These are phyloP conservation scores for Botia almorhae DNA, from an alignment of 2,797 vertebrate species.

Conservation along the genomic window DNA sequence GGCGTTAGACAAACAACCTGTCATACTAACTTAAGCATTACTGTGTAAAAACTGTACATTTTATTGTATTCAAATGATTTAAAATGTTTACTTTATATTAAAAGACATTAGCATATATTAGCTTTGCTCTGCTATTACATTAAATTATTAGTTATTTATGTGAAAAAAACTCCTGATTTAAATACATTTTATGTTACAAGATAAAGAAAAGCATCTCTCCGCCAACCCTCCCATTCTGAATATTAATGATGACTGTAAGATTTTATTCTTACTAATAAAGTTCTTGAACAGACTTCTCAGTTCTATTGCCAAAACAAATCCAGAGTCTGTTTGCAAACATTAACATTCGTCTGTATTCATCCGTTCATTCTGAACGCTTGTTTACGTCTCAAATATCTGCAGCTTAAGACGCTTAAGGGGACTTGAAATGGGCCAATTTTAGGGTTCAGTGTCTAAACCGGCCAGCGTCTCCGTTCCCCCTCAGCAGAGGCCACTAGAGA, in stretches of 20 bases:
- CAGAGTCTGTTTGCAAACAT: not conserved
- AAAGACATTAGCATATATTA: no score
- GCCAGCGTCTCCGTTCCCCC: not conserved
- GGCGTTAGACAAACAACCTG: not conserved
- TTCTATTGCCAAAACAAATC: slow-evolving; percentile 10
- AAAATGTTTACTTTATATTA: not conserved
- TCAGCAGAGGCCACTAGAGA: not conserved
- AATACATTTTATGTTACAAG: not conserved
- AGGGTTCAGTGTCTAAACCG: not conserved
- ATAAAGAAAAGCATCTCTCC: not conserved
- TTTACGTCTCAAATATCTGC: slow-evolving; percentile 16
- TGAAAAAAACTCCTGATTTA: not conserved
- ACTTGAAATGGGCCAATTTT: not conserved
- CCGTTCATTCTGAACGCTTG: not conserved
- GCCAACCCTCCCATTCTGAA: not conserved
- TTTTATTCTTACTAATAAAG: not conserved
- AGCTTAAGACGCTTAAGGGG: slow-evolving; percentile 13
- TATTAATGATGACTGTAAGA: slow-evolving; percentile 1
- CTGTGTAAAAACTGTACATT: not conserved
- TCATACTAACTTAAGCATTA: not conserved
- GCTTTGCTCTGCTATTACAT: not conserved
- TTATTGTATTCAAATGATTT: not conserved
- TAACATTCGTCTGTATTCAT: not conserved
- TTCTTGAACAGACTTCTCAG: not conserved
- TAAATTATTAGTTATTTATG: not conserved